These are phyloP conservation scores for Harpagifer antarcticus DNA, from an alignment of 2,797 vertebrate genomes.

Conservation along the genomic window DNA sequence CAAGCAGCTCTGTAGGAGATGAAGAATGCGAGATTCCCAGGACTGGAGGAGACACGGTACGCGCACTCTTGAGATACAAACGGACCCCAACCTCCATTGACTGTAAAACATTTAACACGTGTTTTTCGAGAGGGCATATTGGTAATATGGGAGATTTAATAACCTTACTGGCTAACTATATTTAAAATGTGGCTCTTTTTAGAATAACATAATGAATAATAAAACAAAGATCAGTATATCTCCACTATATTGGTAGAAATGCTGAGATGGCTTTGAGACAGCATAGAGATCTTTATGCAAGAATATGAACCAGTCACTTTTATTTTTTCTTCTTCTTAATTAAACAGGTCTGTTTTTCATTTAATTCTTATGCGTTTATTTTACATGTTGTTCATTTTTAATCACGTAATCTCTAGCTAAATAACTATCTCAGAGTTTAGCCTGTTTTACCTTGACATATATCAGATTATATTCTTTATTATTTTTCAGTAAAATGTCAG, in stretches of 20 bases:
- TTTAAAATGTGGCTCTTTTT: background rate
- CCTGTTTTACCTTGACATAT: background rate
- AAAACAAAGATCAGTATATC: background rate
- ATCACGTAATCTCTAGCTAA: background rate
- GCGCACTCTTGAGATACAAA: slow-evolving; percentile 80
- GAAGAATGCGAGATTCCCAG: slow-evolving; percentile 65
- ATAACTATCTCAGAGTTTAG: background rate
- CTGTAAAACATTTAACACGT: slow-evolving; percentile 57
- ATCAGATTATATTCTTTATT: background rate
- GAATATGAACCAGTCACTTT: background rate
- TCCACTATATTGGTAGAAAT: background rate
- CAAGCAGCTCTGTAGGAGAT: slow-evolving; percentile 64
- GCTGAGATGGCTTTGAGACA: background rate
- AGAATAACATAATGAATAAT: background rate
- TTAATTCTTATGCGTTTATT: too few relatives aligned
- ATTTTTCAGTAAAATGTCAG: background rate
- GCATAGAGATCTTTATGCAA: background rate
- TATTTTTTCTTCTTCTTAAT: background rate
- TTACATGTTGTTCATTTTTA: too few relatives aligned
- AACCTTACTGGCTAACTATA: background rate
- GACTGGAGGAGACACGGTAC: slow-evolving; percentile 34
- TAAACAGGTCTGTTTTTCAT: background rate
- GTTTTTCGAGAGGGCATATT: background rate
- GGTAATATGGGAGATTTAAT: background rate
- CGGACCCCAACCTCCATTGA: slow-evolving; percentile 65